Conservation (phyloP, 1,140 invertebrate species). For the Portunus trituberculatus region DNA sequence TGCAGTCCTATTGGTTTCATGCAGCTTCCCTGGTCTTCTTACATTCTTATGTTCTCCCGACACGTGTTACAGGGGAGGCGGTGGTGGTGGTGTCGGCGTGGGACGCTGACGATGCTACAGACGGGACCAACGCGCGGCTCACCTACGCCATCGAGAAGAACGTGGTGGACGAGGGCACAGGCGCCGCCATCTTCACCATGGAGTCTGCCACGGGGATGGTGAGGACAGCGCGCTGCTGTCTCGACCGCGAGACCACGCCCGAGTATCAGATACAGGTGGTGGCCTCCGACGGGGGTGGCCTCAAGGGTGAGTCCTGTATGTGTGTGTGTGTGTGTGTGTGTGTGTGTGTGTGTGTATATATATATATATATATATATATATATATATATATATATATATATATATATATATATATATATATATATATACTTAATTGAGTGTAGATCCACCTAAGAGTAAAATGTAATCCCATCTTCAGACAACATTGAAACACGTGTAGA, state of each 20-base stretch:
- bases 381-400: background rate
- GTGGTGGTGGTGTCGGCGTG: constrained; percentile 32
- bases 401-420: background rate
- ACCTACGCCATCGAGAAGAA: constrained; percentile 40
- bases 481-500: too few species aligned
- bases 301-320: background rate
- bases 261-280: constrained; percentile 30
- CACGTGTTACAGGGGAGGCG: background rate
- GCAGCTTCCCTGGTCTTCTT: too few species aligned
- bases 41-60: too few species aligned
- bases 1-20: too few species aligned
- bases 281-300: constrained; percentile 23
- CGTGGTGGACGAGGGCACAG: background rate
- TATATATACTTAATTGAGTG: too few species aligned
- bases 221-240: constrained; percentile 21
- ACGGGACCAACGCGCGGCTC: constrained; percentile 45
- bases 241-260: constrained; percentile 30
- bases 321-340: background rate
- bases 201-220: background rate
- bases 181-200: constrained; percentile 9
- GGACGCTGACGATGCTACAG: background rate
- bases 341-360: background rate
- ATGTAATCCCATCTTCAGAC: too few species aligned
- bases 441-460: too few species aligned
- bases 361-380: background rate